Base-by-base conservation (phyloP, 1,140 invertebrate genomes). In the Leptinotarsa texana region DNA sequence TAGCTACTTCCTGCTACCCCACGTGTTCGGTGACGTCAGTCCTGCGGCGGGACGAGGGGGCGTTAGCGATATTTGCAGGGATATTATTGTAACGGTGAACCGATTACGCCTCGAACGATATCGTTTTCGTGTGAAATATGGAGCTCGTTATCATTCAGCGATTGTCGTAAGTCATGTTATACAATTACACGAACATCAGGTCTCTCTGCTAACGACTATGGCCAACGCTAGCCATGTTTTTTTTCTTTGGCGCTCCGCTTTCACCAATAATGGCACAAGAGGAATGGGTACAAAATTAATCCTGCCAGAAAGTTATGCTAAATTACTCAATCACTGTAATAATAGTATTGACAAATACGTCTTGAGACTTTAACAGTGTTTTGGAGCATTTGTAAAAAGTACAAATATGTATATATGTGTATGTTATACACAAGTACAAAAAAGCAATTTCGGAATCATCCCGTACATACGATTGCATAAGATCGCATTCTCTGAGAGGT, bases 61-160 rank as follows among this genome's bases (percentile, higher is more conserved):
- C 51, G 51, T 57, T 4, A 15, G 15, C 51, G 51, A n/a, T 15
- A 57, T 57, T 57, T 57, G 51, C 63, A 24, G 15, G 63, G 3
- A 65, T 65, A 21, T 65, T 24, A 27, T 18, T 18, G 6, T 24
- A 65, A 65, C 63, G 63, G 21, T 21, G 21, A 65, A 65, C 21
- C 15, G 24, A 65, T 22, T 65, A 24, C 21, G 24, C 24, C 63
- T 27, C 63, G 21, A 27, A 65, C 17, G 63, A 27, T 65, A 27
- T 24, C 21, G 63, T 65, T 65, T 65, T 65, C 22, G 63, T 65
- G 17, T 57, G 51, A 57, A 57, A 57, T 57, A 18, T 57, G 51
- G 51, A 57, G 51, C 51, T 57, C 51, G 51, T 57, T 57, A 57
- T 15, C n/a, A n/a, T 57, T 57, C 15, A 57, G 51, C 13, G 51